Evolutionary conservation across 2,113 vertebrate species (phyloP).

Genomic region (Oxyruncus cristatus): DNA sequence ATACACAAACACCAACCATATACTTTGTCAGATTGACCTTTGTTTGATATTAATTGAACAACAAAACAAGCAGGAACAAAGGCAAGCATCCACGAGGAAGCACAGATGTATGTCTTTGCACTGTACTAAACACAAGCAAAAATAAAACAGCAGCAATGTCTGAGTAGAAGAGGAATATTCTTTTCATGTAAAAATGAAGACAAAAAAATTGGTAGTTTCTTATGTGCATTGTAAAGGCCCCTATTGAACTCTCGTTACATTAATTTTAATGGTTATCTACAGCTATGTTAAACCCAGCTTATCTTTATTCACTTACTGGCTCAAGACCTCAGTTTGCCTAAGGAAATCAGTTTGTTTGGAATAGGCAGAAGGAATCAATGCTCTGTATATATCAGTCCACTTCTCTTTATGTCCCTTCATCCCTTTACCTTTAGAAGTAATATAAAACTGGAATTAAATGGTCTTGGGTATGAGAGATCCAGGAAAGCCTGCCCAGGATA

Average conservation of each 20-base stretch:
- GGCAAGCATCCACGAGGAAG: neutral
- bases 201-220: neutral
- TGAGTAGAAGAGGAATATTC: neutral
- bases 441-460: neutral
- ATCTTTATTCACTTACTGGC: neutral
- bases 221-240: neutral
- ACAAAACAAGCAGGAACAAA: slow-evolving; percentile 33
- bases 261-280: neutral
- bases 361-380: neutral
- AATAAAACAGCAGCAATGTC: neutral
- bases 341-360: neutral
- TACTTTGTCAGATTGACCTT: slow-evolving; percentile 63
- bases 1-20: slow-evolving; percentile 25
- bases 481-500: neutral
- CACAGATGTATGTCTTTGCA: neutral
- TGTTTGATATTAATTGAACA: slow-evolving; percentile 55
- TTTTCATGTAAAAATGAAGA: neutral
- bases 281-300: neutral
- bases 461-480: neutral
- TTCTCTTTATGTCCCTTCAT: neutral
- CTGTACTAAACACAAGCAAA: neutral
- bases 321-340: neutral
- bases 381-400: neutral
- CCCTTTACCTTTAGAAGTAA: neutral
- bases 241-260: neutral